phyloP scores from a whole-genome alignment of 92 coral and sea anemone genomes.

The Zoanthus sociatus region DNA sequence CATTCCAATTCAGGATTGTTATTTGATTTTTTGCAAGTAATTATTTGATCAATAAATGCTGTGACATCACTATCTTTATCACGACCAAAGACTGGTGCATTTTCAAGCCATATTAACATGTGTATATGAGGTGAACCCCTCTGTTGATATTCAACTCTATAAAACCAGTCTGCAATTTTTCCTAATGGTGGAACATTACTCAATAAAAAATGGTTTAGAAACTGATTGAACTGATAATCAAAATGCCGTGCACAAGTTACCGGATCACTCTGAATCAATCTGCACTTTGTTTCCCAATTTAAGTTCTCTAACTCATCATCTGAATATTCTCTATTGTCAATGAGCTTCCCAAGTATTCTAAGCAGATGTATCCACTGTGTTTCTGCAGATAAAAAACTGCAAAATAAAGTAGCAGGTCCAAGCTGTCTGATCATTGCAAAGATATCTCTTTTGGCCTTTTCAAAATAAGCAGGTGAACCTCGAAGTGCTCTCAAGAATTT shows the following conservation, averaged over 20 bases:
- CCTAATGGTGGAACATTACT: slow-evolving; percentile 32
- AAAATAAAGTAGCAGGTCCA: slow-evolving; percentile 11
- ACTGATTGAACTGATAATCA: slow-evolving; percentile 37
- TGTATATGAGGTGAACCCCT: background rate
- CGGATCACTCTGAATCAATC: slow-evolving; percentile 8
- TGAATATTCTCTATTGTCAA: slow-evolving; percentile 60
- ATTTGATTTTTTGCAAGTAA: slow-evolving; percentile 12
- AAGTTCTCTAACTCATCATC: slow-evolving; percentile 57
- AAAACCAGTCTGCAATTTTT: slow-evolving; percentile 19
- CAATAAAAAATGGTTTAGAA: slow-evolving; percentile 24
- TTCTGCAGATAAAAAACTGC: slow-evolving; percentile 48
- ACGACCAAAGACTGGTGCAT: slow-evolving; percentile 20
- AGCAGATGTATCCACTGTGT: slow-evolving; percentile 67
- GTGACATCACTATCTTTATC: slow-evolving; percentile 18
- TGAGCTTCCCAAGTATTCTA: slow-evolving; percentile 76
- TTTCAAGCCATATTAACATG: slow-evolving; percentile 23
- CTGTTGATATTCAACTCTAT: no score
- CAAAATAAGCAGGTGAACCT: slow-evolving; percentile 8
- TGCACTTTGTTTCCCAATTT: slow-evolving; percentile 64
- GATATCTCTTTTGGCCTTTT: slow-evolving; percentile 21
- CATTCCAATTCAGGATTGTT: background rate
- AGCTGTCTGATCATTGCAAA: slow-evolving; percentile 11
- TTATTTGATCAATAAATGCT: slow-evolving; percentile 36
- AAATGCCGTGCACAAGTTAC: slow-evolving; percentile 32
- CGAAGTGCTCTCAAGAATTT: slow-evolving; percentile 65